These are phyloP conservation scores for Plagodis dolabraria DNA, from an alignment of 2,888 invertebrate genomes.

Conservation along the genomic window DNA sequence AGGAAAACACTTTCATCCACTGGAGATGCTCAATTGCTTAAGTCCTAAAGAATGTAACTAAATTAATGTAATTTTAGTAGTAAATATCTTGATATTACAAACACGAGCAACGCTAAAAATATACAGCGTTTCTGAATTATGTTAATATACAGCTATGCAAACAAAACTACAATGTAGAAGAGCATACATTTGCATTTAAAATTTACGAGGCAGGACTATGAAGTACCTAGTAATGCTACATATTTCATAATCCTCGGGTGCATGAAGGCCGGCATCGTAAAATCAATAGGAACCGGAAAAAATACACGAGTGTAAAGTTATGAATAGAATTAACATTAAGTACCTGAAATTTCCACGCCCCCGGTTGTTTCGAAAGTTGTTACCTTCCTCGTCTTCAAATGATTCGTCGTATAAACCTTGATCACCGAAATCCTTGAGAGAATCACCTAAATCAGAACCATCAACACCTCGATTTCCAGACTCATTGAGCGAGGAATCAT, in stretches of 20 bases:
- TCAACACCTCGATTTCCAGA: constrained; percentile 44
- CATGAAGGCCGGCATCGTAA: not conserved
- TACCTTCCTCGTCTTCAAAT: constrained; percentile 72
- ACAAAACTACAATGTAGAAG: not conserved
- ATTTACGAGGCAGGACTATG: not conserved
- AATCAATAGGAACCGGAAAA: constrained; percentile 3
- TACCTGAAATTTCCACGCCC: constrained; percentile 79
- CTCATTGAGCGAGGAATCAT: constrained; percentile 61
- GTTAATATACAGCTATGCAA: constrained; percentile 3
- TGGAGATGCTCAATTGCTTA: too few relatives aligned
- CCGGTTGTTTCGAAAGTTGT: constrained; percentile 65
- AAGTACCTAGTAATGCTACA: not conserved
- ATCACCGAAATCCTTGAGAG: constrained; percentile 70
- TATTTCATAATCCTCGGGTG: not conserved
- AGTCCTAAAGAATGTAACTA: too few relatives aligned
- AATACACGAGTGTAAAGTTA: not conserved
- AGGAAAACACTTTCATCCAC: too few relatives aligned
- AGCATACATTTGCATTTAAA: not conserved
- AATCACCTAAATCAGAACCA: constrained; percentile 51
- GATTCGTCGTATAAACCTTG: constrained; percentile 63
- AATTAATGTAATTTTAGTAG: too few relatives aligned
- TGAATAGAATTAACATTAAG: constrained; percentile 11
- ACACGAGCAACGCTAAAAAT: not conserved
- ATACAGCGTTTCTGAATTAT: not conserved
- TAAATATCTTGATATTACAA: not conserved